These are phyloP conservation scores for Lasius platythorax DNA, from an alignment of 2,888 invertebrate species.

Conservation along the genomic window DNA sequence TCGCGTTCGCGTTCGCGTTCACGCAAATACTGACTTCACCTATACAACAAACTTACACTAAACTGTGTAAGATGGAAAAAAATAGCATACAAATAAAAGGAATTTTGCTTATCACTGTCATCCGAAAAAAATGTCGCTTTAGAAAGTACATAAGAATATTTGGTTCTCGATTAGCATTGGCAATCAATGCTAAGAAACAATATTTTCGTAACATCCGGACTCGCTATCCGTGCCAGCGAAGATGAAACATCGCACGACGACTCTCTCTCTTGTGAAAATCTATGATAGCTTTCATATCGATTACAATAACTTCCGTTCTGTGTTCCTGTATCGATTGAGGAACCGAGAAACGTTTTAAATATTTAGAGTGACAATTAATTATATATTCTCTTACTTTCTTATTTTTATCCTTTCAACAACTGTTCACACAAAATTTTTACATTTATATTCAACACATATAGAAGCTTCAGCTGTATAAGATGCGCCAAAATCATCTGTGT, in stretches of 20 bases:
- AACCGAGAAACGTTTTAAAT: constrained; percentile 51
- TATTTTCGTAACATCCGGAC: constrained; percentile 68
- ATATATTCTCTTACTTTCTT: background rate
- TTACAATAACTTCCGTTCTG: constrained; percentile 73
- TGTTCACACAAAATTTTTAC: background rate
- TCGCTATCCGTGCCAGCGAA: constrained; percentile 74
- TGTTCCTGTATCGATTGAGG: constrained; percentile 36
- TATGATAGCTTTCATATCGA: constrained; percentile 73
- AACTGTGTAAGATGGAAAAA: background rate
- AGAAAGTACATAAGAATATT: constrained; percentile 48
- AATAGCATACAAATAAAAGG: background rate
- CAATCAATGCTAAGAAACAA: constrained; percentile 43
- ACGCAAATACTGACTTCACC: background rate
- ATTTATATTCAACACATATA: background rate
- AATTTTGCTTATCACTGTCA: background rate
- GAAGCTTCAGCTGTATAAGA: background rate
- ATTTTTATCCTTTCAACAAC: background rate
- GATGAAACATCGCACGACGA: constrained; percentile 72
- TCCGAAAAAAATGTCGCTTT: constrained; percentile 7
- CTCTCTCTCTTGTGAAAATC: constrained; percentile 76
- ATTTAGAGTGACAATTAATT: constrained; percentile 22
- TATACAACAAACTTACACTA: background rate
- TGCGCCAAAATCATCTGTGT: background rate
- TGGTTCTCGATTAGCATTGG: constrained; percentile 47
- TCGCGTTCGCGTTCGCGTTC: constrained; percentile 8